Evolutionary conservation across 2,113 vertebrate species (phyloP).

Genomic region (Ceyx melanurus): DNA sequence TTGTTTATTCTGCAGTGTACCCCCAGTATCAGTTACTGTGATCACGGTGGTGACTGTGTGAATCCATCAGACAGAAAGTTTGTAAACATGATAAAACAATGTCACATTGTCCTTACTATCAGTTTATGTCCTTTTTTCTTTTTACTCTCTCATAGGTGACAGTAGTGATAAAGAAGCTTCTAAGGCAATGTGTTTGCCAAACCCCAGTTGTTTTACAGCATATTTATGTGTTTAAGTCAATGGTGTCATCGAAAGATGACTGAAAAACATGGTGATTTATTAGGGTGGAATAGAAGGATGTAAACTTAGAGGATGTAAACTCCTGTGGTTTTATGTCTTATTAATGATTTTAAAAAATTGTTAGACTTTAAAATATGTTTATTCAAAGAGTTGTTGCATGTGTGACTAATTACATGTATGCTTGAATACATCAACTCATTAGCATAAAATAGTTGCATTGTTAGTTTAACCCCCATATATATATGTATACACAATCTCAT

Average conservation of each 20-base stretch:
- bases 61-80: not conserved
- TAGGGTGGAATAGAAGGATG: not conserved
- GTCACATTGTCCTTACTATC: not conserved
- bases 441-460: not conserved
- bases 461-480: not conserved
- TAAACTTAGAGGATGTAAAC: not conserved
- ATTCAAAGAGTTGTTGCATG: not conserved
- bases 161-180: not conserved
- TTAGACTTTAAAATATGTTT: not conserved
- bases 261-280: not conserved
- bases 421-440: not conserved
- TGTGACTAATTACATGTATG: not conserved
- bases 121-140: not conserved
- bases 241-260: not conserved
- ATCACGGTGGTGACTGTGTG: not conserved
- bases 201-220: not conserved
- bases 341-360: not conserved
- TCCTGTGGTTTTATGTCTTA: not conserved
- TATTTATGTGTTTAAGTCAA: not conserved
- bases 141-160: not conserved
- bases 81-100: not conserved
- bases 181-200: not conserved
- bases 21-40: not conserved
- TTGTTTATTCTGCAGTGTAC: not conserved
- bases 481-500: not conserved